Percentiles rank a stretch among this genome's conserved stretches.
These are phyloP conservation scores for Steinernema scapterisci DNA, from an alignment of 2,888 invertebrate species.

Conservation along the genomic window DNA sequence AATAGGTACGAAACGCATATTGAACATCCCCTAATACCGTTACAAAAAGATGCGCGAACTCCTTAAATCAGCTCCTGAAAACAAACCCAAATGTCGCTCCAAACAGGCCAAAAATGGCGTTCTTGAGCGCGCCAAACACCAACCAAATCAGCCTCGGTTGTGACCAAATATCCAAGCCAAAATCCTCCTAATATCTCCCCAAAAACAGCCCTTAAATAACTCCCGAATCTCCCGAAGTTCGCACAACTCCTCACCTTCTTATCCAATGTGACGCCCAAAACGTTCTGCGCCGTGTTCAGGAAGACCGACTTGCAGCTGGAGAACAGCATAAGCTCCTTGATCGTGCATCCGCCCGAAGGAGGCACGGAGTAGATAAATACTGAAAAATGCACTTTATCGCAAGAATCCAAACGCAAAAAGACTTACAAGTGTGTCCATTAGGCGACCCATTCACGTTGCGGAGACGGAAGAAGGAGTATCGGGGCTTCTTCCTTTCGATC, in stretches of 20 bases:
- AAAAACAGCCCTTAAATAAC: not conserved
- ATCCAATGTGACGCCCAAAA: constrained; percentile 78
- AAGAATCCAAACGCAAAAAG: not conserved
- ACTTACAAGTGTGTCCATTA: constrained; percentile 4
- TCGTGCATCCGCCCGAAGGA: constrained; percentile 87
- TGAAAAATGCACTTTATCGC: constrained; percentile 68
- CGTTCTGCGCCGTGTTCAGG: constrained; percentile 78
- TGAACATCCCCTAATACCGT: no score
- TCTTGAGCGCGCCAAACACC: no score
- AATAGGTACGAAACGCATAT: no score
- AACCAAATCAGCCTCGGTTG: no score
- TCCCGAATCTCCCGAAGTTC: not conserved
- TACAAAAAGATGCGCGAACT: no score
- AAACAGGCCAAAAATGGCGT: no score
- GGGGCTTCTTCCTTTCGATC: constrained; percentile 82
- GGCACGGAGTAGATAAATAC: constrained; percentile 99
- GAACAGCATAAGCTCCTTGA: constrained; percentile 97
- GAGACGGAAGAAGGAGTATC: constrained; percentile 83
- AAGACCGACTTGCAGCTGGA: constrained; percentile 95
- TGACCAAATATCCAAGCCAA: no score
- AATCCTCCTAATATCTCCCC: not conserved
- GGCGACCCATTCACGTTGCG: constrained; percentile 36
- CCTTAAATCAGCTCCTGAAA: no score
- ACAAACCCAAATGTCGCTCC: no score
- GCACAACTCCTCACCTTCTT: constrained; percentile 78